A percentile compares a stretch with the other conserved stretches of the same genome.
Evolutionary conservation across 2,113 vertebrate genomes (phyloP).

Genomic region (Hystrix brachyura): DNA sequence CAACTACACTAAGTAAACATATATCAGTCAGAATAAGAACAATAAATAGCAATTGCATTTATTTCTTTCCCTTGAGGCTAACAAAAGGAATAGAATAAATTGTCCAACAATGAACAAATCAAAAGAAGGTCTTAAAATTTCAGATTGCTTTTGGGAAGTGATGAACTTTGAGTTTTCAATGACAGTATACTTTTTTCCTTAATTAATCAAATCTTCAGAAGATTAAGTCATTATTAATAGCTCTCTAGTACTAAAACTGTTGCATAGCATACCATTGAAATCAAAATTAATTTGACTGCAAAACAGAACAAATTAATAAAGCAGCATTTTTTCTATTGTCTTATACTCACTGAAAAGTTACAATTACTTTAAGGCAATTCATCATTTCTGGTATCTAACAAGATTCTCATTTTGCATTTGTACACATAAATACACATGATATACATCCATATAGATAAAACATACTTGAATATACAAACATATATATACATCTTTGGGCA

Average conservation of each 20-base stretch:
- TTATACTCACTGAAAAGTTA: not conserved
- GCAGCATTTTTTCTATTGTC: not conserved
- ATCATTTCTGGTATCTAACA: not conserved
- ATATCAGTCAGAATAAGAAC: conserved; percentile 1
- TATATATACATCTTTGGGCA: not conserved
- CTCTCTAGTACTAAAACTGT: not conserved
- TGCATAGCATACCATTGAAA: not conserved
- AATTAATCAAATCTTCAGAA: conserved; percentile 58
- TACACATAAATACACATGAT: not conserved
- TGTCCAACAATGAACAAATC: conserved; percentile 7
- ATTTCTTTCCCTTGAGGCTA: conserved; percentile 8
- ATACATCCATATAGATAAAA: not conserved
- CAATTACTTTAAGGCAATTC: not conserved
- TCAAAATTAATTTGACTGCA: not conserved
- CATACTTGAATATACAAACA: not conserved
- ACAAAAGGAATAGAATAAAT: conserved; percentile 27
- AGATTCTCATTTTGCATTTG: not conserved
- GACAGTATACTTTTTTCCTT: conserved; percentile 22
- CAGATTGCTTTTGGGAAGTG: conserved; percentile 47
- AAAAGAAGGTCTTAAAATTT: conserved; percentile 52
- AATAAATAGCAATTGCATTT: conserved; percentile 32
- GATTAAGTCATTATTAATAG: not conserved
- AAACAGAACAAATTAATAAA: conserved; percentile 21
- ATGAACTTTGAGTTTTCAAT: conserved; percentile 56
- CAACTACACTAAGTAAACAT: conserved; percentile 47